A percentile compares a stretch with the other conserved stretches of the same genome.
Evolutionary conservation across 2,113 vertebrate genomes (phyloP).

Genomic region (Jacana jacana): DNA sequence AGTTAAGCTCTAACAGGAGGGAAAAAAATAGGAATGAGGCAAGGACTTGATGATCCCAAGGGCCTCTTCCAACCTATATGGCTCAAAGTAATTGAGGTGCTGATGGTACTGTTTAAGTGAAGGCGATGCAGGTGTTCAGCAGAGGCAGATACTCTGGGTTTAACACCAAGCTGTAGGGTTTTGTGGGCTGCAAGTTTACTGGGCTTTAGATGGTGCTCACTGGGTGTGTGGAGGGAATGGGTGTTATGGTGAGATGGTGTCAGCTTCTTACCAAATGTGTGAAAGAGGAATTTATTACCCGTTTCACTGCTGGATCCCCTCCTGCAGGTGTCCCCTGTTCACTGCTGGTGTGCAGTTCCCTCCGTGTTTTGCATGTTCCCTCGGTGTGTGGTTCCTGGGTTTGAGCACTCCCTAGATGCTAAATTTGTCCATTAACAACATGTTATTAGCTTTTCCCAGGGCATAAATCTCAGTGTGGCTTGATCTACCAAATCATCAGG

Average conservation of each 20-base stretch:
- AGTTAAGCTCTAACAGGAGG: background rate
- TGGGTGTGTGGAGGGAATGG: background rate
- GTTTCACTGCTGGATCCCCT: background rate
- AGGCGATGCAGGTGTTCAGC: background rate
- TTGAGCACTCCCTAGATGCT: background rate
- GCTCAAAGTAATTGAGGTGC: background rate
- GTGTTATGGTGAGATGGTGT: background rate
- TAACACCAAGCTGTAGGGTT: background rate
- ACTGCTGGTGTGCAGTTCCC: background rate
- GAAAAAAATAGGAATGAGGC: rapidly evolving
- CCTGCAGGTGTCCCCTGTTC: background rate
- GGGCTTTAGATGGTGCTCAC: background rate
- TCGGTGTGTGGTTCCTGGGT: background rate
- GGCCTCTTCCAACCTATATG: no score
- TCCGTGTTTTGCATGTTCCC: background rate
- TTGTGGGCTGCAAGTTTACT: background rate
- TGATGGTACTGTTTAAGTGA: background rate
- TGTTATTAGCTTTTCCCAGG: background rate
- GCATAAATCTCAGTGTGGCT: background rate
- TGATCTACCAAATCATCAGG: background rate
- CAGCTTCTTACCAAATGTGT: background rate
- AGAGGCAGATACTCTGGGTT: background rate
- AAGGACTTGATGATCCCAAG: no score
- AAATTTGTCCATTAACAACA: background rate
- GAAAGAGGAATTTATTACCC: background rate